These are phyloP conservation scores for Drosophila hamatofila DNA, from an alignment of 2,888 invertebrate species.

Conservation along the genomic window DNA sequence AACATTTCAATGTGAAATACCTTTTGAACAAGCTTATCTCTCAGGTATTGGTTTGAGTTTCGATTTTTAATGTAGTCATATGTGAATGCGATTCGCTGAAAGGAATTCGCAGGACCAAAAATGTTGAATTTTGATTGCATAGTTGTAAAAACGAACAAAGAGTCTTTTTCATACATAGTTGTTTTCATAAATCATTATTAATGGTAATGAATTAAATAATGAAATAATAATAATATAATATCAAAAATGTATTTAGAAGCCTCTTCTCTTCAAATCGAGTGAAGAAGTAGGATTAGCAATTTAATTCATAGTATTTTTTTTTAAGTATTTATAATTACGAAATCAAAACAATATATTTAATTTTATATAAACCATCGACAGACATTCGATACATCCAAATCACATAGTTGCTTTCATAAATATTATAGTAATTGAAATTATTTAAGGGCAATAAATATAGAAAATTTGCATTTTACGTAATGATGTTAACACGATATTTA, in stretches of 20 bases:
- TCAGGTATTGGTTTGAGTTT: not conserved
- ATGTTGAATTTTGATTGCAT: not conserved
- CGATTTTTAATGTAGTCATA: slow-evolving; percentile 1
- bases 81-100: not conserved
- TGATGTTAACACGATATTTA: too few relatives aligned
- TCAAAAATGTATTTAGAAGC: not conserved
- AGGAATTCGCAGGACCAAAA: not conserved
- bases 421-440: not conserved
- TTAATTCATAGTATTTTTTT: too few relatives aligned
- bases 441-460: too few relatives aligned
- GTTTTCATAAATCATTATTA: not conserved
- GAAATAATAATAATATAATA: too few relatives aligned
- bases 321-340: too few relatives aligned
- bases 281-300: too few relatives aligned
- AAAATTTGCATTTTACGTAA: too few relatives aligned
- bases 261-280: too few relatives aligned
- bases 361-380: too few relatives aligned
- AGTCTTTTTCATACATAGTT: too few relatives aligned
- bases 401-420: not conserved
- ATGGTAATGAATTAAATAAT: not conserved
- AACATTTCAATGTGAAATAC: slow-evolving; percentile 8
- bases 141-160: not conserved
- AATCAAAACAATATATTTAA: too few relatives aligned
- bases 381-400: too few relatives aligned
- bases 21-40: slow-evolving; percentile 1